Percentiles rank a stretch among this genome's conserved stretches.
These are phyloP conservation scores for Saimiri boliviensis DNA, from an alignment of 2,113 vertebrate genomes.

Conservation along the genomic window DNA sequence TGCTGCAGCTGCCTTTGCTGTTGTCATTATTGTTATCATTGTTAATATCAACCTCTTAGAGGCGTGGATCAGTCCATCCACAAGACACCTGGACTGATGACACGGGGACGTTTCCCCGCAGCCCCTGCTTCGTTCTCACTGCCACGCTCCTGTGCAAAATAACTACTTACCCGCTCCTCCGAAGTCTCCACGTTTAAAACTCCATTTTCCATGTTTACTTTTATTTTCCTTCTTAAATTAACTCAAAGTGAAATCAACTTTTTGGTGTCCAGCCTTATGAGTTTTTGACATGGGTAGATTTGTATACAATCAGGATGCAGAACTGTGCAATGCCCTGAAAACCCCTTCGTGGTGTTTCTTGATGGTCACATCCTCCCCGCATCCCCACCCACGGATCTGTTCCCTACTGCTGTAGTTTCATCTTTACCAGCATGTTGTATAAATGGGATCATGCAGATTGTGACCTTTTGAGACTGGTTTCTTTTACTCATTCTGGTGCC, in stretches of 20 bases:
- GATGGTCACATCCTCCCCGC: too few species aligned
- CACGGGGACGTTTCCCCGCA: too few species aligned
- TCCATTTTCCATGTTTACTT: accelerated
- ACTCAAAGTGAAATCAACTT: neutral
- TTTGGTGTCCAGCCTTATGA: neutral
- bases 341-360: neutral
- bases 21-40: accelerated
- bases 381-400: accelerated
- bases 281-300: accelerated
- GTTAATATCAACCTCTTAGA: neutral
- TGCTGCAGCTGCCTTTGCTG: neutral
- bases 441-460: accelerated
- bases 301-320: accelerated
- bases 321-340: accelerated
- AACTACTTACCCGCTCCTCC: neutral
- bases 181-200: neutral
- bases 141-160: neutral
- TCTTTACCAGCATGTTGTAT: accelerated
- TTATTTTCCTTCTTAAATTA: neutral
- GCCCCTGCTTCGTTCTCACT: accelerated
- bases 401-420: neutral
- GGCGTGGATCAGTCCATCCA: accelerated
- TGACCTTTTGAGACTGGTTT: neutral
- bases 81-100: accelerated
- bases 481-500: neutral